phyloP scores from a whole-genome alignment of 2,797 vertebrate genomes.

The Salmo trutta region DNA sequence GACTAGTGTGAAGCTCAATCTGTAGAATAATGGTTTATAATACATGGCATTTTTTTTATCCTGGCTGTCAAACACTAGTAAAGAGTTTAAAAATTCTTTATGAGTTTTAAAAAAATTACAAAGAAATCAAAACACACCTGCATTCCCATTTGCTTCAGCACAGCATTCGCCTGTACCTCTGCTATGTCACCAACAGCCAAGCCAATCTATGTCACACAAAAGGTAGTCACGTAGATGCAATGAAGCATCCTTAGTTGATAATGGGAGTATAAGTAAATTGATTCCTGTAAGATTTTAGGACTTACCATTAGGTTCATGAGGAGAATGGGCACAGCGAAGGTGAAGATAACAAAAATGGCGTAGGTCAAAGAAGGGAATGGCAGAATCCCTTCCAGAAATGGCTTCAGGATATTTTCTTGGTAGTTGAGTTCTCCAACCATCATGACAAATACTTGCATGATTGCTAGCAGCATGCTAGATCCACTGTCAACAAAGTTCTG shows the following conservation, averaged over 20 bases:
- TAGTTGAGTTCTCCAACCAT: constrained; percentile 88
- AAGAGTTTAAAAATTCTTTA: background rate
- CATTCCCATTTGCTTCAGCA: constrained; percentile 87
- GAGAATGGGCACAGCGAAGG: constrained; percentile 84
- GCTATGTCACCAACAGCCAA: constrained; percentile 88
- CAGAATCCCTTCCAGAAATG: constrained; percentile 65
- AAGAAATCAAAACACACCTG: constrained; percentile 69
- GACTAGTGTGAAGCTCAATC: constrained; percentile 85
- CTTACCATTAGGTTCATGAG: constrained; percentile 88
- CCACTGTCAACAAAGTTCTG: constrained; percentile 75
- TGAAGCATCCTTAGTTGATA: background rate
- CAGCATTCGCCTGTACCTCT: constrained; percentile 84
- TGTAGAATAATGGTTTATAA: constrained; percentile 41
- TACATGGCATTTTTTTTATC: background rate
- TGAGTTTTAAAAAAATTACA: background rate
- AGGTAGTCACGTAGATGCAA: background rate
- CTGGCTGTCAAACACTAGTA: background rate
- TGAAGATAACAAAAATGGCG: constrained; percentile 75
- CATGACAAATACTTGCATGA: constrained; percentile 87
- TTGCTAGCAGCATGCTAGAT: constrained; percentile 68
- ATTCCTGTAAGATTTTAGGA: constrained; percentile 18
- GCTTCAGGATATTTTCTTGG: constrained; percentile 80
- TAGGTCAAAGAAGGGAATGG: constrained; percentile 79
- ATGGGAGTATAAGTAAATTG: background rate
- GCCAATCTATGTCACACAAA: constrained; percentile 76